phyloP scores from a whole-genome alignment of 2,113 vertebrate genomes.

The Pelecanoides urinatrix region DNA sequence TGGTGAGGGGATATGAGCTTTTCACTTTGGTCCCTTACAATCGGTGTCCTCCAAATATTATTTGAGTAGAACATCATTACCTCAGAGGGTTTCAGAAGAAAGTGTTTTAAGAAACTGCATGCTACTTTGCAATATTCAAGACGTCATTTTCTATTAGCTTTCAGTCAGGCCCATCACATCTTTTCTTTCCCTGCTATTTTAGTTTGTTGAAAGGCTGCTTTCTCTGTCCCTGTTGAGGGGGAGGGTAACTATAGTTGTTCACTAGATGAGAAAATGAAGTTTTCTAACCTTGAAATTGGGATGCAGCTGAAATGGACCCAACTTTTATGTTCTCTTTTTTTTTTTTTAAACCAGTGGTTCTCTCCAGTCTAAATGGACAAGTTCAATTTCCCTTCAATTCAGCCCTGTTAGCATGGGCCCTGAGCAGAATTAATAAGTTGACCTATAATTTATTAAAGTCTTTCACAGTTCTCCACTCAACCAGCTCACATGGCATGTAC shows the following conservation, averaged over 20 bases:
- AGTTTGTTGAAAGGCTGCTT: not conserved
- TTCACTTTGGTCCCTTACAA: not conserved
- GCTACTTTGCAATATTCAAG: not conserved
- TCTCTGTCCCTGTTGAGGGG: too few relatives aligned
- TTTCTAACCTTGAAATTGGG: not conserved
- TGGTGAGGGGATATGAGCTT: not conserved
- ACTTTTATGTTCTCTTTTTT: not conserved
- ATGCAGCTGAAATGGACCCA: not conserved
- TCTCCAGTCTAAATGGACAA: not conserved
- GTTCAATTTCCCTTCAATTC: not conserved
- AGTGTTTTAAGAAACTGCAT: not conserved
- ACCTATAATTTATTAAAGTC: conserved; percentile 45
- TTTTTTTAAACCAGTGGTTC: not conserved
- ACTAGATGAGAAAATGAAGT: not conserved
- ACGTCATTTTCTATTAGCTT: not conserved
- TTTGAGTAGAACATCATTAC: conserved; percentile 2
- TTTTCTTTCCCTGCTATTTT: not conserved
- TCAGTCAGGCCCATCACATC: not conserved
- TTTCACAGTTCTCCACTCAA: not conserved
- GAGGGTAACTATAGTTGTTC: not conserved
- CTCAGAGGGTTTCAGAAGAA: not conserved
- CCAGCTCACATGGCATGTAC: not conserved
- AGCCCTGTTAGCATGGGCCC: not conserved
- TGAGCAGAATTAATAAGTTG: conserved; percentile 49
- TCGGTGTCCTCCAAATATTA: not conserved